A percentile compares a stretch with the other conserved stretches of the same genome.
Evolutionary conservation across 2,888 invertebrate species (phyloP).

Genomic region (Octodonta nipae): DNA sequence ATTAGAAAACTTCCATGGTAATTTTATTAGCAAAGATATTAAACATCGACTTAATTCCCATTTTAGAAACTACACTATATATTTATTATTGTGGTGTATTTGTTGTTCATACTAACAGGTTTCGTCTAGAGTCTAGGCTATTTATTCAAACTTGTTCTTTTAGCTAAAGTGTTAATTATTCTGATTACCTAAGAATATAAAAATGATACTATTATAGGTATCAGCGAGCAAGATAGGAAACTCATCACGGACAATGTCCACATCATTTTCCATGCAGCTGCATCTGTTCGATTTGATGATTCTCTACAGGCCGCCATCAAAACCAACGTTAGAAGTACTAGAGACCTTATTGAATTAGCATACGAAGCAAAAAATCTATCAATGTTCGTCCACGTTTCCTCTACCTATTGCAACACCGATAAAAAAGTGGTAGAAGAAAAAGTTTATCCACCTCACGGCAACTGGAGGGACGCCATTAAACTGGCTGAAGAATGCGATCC

Average conservation of each 20-base stretch:
- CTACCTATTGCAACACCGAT: conserved; percentile 76
- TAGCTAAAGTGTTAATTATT: too few relatives aligned
- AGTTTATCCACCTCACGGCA: conserved; percentile 54
- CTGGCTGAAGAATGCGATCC: conserved; percentile 50
- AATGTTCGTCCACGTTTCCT: conserved; percentile 68
- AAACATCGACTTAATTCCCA: too few relatives aligned
- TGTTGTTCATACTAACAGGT: too few relatives aligned
- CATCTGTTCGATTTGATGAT: conserved; percentile 77
- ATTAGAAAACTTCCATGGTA: too few relatives aligned
- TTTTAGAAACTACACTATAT: too few relatives aligned
- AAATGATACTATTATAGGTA: conserved; percentile 34
- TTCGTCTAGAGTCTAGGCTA: too few relatives aligned
- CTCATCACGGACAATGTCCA: conserved; percentile 46
- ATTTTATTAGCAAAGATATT: too few relatives aligned
- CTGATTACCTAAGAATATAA: too few relatives aligned
- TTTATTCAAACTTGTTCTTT: too few relatives aligned
- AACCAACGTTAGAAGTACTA: conserved; percentile 52
- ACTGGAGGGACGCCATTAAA: conserved; percentile 55
- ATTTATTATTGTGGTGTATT: too few relatives aligned
- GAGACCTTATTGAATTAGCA: conserved; percentile 48
- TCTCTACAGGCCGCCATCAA: conserved; percentile 50
- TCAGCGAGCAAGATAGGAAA: conserved; percentile 38
- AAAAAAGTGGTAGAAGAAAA: conserved; percentile 55
- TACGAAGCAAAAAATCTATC: conserved; percentile 38
- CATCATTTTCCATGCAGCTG: conserved; percentile 66